phyloP scores from a whole-genome alignment of 2,888 invertebrate genomes.

The Lasioglossum marginatum region DNA sequence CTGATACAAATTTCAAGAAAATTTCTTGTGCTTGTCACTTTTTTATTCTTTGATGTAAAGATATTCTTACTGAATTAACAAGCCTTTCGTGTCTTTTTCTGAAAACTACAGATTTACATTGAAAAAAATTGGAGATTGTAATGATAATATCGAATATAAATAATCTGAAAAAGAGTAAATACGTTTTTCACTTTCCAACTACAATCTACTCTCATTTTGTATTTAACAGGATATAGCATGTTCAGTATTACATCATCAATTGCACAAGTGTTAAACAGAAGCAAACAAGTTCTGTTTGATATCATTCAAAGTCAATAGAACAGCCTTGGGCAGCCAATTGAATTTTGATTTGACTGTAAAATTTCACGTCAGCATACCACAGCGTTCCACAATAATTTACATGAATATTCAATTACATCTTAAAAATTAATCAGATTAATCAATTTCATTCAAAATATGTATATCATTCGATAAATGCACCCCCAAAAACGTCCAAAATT shows the following conservation, averaged over 20 bases:
- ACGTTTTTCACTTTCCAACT: neutral
- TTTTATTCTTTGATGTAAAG: neutral
- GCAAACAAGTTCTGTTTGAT: neutral
- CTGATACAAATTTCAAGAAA: neutral
- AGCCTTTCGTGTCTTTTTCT: neutral
- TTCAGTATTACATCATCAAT: neutral
- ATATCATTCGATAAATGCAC: constrained; percentile 50
- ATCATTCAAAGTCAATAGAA: neutral
- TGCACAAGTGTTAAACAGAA: neutral
- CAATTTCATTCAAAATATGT: constrained; percentile 77
- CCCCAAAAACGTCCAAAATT: constrained; percentile 19
- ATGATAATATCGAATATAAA: neutral
- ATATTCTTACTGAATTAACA: neutral
- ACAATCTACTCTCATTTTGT: neutral
- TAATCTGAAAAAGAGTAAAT: neutral
- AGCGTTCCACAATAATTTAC: constrained; percentile 4
- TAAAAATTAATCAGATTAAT: constrained; percentile 71
- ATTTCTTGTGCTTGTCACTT: neutral
- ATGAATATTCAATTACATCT: constrained; percentile 11
- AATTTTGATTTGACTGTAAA: neutral
- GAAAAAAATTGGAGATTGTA: neutral
- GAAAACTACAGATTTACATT: too few species aligned
- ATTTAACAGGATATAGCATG: neutral
- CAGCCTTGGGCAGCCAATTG: neutral
- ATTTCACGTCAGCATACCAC: neutral